Percentiles rank a stretch among this genome's conserved stretches.
Evolutionary conservation across 2,888 invertebrate species (phyloP).

Genomic region (Philaethria dido): DNA sequence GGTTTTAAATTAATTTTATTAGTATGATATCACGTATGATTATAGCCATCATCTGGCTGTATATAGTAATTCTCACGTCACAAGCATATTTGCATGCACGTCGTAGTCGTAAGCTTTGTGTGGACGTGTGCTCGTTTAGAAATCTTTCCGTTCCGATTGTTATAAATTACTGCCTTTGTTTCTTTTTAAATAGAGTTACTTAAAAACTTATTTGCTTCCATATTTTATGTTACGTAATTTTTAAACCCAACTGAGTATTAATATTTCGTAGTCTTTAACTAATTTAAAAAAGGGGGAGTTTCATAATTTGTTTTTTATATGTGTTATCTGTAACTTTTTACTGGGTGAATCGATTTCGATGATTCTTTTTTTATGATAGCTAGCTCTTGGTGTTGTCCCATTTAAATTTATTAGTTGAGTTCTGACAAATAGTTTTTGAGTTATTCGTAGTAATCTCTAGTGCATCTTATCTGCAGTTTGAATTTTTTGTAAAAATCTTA

Average conservation of each 20-base stretch:
- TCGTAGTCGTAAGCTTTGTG: conserved; percentile 26
- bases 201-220: not conserved
- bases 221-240: not conserved
- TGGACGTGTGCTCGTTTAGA: conserved; percentile 29
- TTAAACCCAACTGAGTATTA: not conserved
- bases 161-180: conserved; percentile 4
- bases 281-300: too few species aligned
- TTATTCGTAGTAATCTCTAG: too few species aligned
- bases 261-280: not conserved
- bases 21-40: conserved; percentile 45
- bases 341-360: too few species aligned
- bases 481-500: too few species aligned
- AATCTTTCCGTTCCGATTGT: conserved; percentile 33
- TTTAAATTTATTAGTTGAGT: too few species aligned
- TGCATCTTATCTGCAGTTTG: too few species aligned
- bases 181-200: not conserved
- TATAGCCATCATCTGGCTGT: conserved; percentile 36
- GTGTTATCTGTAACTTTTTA: too few species aligned
- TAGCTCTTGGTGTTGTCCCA: too few species aligned
- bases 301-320: too few species aligned
- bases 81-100: conserved; percentile 37
- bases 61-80: conserved; percentile 32
- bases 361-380: too few species aligned
- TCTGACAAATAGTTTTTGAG: too few species aligned
- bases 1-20: not conserved